Percentiles rank a stretch among this genome's conserved stretches.
phyloP scores from a whole-genome alignment of 2,888 invertebrate species.

The Criorhina ranunculi region DNA sequence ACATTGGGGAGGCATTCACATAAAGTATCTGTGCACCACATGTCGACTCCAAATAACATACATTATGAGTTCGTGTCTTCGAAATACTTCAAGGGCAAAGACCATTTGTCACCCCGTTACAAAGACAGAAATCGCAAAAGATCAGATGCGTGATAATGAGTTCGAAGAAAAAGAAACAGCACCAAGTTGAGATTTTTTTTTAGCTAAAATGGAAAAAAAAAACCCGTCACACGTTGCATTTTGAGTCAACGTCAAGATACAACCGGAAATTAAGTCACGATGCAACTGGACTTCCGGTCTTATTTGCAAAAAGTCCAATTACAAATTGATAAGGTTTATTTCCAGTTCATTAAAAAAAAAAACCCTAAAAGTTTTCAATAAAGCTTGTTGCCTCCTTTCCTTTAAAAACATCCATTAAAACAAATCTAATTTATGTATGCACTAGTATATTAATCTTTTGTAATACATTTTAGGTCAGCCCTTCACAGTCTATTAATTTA shows the following conservation, averaged over 20 bases:
- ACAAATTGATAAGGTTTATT: background rate
- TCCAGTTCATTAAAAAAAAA: too few species aligned
- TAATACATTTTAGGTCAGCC: slow-evolving; percentile 18
- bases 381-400: slow-evolving; percentile 1
- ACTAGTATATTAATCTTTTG: too few species aligned
- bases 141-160: background rate
- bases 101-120: too few species aligned
- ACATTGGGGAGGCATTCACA: too few species aligned
- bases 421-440: slow-evolving; percentile 25
- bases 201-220: background rate
- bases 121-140: too few species aligned
- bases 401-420: background rate
- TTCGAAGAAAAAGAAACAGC: too few species aligned
- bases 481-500: slow-evolving; percentile 3
- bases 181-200: too few species aligned
- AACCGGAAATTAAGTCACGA: slow-evolving; percentile 17
- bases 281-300: slow-evolving; percentile 16
- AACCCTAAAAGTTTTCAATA: too few species aligned
- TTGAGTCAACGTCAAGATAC: background rate
- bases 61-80: too few species aligned
- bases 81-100: too few species aligned
- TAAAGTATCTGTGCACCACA: too few species aligned
- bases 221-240: background rate
- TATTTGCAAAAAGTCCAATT: background rate
- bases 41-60: too few species aligned